A percentile compares a stretch with the other conserved stretches of the same genome.
These are phyloP conservation scores for Luffia ferchaultella DNA, from an alignment of 2,888 invertebrate species.

Conservation along the genomic window DNA sequence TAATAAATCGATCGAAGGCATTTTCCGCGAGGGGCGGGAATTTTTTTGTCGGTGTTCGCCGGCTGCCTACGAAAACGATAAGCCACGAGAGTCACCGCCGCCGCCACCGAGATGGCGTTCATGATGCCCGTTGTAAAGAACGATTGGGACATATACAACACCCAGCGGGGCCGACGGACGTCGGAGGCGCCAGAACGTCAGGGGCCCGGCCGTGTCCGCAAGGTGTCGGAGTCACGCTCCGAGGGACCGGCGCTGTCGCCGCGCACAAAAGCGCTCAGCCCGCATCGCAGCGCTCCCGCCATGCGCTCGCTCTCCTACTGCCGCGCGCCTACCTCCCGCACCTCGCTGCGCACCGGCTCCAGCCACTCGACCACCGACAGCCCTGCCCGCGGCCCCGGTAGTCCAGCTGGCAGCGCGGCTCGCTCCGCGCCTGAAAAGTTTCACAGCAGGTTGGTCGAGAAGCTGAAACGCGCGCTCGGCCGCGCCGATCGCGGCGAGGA, in stretches of 20 bases:
- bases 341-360: constrained; percentile 67
- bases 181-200: constrained; percentile 71
- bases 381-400: constrained; percentile 72
- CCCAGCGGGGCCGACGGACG: constrained; percentile 76
- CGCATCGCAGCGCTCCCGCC: constrained; percentile 73
- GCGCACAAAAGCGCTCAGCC: constrained; percentile 64
- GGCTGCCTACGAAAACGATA: constrained; percentile 49
- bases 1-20: constrained; percentile 2
- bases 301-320: constrained; percentile 67
- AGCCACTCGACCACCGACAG: constrained; percentile 57
- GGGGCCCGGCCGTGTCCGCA: constrained; percentile 63
- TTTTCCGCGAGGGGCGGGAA: constrained; percentile 9
- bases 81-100: constrained; percentile 43
- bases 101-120: constrained; percentile 80
- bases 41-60: constrained; percentile 20
- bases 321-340: constrained; percentile 61
- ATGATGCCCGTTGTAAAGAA: constrained; percentile 96
- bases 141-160: constrained; percentile 93
- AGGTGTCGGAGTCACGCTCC: constrained; percentile 78
- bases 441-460: constrained; percentile 81
- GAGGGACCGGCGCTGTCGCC: constrained; percentile 76
- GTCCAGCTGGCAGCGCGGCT: constrained; percentile 61
- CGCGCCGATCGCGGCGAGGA: constrained; percentile 58
- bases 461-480: constrained; percentile 76
- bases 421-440: constrained; percentile 73